These are phyloP conservation scores for Apotomis betuletana DNA, from an alignment of 2,888 invertebrate species.

Conservation along the genomic window DNA sequence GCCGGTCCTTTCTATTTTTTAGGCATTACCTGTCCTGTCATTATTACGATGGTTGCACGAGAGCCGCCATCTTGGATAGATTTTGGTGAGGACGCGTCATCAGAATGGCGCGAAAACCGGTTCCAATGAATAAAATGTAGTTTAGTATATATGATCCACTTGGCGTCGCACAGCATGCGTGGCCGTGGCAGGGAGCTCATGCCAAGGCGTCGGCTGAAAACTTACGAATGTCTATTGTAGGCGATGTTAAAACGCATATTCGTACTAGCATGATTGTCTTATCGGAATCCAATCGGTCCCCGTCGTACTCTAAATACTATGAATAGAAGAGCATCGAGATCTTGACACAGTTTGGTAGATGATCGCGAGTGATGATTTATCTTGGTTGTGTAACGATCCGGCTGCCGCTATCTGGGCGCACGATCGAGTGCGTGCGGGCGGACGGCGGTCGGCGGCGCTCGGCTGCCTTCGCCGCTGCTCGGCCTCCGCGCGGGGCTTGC, in stretches of 20 bases:
- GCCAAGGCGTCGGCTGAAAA: constrained; percentile 30
- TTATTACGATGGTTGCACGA: constrained; percentile 80
- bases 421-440: constrained; percentile 69
- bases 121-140: constrained; percentile 56
- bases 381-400: constrained; percentile 76
- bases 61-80: constrained; percentile 75
- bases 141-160: constrained; percentile 22
- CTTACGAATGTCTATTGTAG: constrained; percentile 28
- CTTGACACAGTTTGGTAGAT: constrained; percentile 78
- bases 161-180: constrained; percentile 27
- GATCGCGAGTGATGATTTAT: constrained; percentile 77
- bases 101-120: constrained; percentile 57
- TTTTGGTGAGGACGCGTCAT: constrained; percentile 67
- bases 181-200: constrained; percentile 27
- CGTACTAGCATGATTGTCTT: constrained; percentile 34
- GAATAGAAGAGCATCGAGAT: constrained; percentile 60
- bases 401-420: constrained; percentile 68
- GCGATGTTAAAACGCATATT: constrained; percentile 24
- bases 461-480: constrained; percentile 64
- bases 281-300: constrained; percentile 45
- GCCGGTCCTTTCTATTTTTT: constrained; percentile 84
- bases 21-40: constrained; percentile 81
- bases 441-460: constrained; percentile 65
- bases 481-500: constrained; percentile 55
- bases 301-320: constrained; percentile 40